phyloP scores from a whole-genome alignment of 2,797 vertebrate species.

The Darevskia nairensis region DNA sequence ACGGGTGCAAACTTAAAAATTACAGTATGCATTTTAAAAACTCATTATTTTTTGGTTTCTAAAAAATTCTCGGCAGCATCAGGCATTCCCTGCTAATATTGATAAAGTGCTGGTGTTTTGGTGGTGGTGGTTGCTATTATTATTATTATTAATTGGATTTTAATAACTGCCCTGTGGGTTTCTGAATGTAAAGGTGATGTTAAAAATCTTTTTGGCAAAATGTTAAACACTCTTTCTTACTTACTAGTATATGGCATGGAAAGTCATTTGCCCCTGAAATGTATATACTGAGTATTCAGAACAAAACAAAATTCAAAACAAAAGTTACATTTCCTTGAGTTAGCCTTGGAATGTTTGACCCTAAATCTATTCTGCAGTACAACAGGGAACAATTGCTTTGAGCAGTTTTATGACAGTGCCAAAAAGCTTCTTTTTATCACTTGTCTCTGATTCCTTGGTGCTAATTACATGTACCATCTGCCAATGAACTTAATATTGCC shows the following conservation, averaged over 20 bases:
- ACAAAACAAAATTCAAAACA: not conserved
- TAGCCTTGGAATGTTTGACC: not conserved
- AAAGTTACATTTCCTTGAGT: conserved; percentile 10
- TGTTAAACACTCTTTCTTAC: not conserved
- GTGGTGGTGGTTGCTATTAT: too few relatives aligned
- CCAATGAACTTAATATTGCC: conserved; percentile 43
- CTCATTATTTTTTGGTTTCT: too few relatives aligned
- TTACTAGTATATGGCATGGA: not conserved
- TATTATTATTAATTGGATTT: not conserved
- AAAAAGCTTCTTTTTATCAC: conserved; percentile 30
- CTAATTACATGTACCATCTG: conserved; percentile 58
- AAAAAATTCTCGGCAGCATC: too few relatives aligned
- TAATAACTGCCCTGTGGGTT: not conserved
- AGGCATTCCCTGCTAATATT: too few relatives aligned
- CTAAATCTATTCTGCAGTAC: conserved; percentile 16
- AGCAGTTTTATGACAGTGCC: conserved; percentile 39
- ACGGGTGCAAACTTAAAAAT: too few relatives aligned
- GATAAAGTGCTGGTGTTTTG: not conserved
- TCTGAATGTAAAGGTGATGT: not conserved
- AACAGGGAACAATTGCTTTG: conserved; percentile 42
- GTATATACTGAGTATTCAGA: not conserved
- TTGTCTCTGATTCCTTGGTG: conserved; percentile 25
- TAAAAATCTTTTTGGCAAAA: not conserved
- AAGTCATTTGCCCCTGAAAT: not conserved
- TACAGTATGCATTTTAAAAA: too few relatives aligned